Percentiles rank a stretch among this genome's conserved stretches.
phyloP scores from a whole-genome alignment of 2,797 vertebrate species.

The Perodicticus potto region DNA sequence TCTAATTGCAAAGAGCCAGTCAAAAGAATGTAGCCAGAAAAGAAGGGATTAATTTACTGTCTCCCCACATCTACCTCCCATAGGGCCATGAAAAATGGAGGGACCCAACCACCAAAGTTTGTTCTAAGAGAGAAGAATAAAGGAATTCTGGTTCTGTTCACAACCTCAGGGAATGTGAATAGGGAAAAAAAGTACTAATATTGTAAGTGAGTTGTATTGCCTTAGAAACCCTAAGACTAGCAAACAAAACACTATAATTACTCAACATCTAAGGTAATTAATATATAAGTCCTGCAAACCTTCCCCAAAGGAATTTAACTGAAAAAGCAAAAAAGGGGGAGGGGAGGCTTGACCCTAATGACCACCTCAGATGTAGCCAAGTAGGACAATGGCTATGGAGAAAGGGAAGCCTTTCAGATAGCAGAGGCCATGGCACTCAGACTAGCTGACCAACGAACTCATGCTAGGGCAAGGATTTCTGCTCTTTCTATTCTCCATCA shows the following conservation, averaged over 20 bases:
- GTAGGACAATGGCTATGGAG: background rate
- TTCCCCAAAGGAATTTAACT: background rate
- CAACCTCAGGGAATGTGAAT: background rate
- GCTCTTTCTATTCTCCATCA: background rate
- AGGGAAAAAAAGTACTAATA: background rate
- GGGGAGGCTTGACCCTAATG: background rate
- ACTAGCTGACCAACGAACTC: background rate
- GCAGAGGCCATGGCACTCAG: background rate
- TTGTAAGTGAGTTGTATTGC: background rate
- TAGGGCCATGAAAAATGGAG: too few species aligned
- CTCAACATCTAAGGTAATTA: slow-evolving; percentile 1
- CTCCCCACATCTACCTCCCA: background rate
- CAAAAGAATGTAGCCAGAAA: background rate
- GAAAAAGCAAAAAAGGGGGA: background rate
- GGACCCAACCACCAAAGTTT: background rate
- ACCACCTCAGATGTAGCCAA: background rate
- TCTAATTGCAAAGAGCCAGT: background rate
- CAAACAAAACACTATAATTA: slow-evolving; percentile 38
- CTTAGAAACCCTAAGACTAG: slow-evolving; percentile 28
- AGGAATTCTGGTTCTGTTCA: slow-evolving; percentile 17
- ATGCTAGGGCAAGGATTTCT: background rate
- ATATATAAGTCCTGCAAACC: background rate
- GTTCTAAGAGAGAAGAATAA: background rate
- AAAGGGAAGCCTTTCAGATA: background rate
- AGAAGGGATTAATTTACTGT: background rate